These are phyloP conservation scores for Copidosoma floridanum DNA, from an alignment of 1,140 invertebrate species.

Conservation along the genomic window DNA sequence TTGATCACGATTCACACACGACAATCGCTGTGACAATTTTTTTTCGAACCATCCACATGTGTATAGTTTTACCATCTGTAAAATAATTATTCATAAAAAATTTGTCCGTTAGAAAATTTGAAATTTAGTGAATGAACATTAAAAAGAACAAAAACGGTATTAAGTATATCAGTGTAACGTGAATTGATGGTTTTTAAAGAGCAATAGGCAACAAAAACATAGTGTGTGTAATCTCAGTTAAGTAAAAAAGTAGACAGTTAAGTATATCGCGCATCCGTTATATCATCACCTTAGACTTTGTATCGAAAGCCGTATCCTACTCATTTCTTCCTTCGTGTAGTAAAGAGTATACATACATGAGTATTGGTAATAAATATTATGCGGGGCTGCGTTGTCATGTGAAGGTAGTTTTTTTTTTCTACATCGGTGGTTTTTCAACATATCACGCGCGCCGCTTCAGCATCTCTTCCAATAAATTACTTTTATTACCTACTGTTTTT, in stretches of 20 bases:
- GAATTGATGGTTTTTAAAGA: no score
- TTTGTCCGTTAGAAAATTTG: no score
- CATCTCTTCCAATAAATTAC: conserved; percentile 9
- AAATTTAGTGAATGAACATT: no score
- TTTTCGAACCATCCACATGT: conserved; percentile 10
- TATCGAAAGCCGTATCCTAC: conserved; percentile 4
- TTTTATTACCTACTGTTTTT: conserved; percentile 6
- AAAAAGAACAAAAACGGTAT: no score
- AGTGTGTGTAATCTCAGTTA: neutral
- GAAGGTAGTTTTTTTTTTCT: no score
- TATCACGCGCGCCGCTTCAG: conserved; percentile 15
- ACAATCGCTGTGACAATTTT: conserved; percentile 24
- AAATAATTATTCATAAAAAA: no score
- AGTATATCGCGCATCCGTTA: neutral
- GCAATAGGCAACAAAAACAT: conserved; percentile 1
- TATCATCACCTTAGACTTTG: conserved; percentile 9
- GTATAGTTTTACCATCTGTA: conserved; percentile 1
- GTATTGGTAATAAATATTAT: no score
- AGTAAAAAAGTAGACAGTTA: neutral
- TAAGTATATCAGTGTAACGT: no score
- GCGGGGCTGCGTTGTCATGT: conserved; percentile 8
- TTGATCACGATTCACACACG: no score
- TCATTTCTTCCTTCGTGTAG: conserved; percentile 13
- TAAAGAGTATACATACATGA: no score
- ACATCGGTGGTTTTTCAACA: conserved; percentile 16